Conservation (phyloP, 2,888 invertebrate genomes). For the Dryocosmus kuriphilus region DNA sequence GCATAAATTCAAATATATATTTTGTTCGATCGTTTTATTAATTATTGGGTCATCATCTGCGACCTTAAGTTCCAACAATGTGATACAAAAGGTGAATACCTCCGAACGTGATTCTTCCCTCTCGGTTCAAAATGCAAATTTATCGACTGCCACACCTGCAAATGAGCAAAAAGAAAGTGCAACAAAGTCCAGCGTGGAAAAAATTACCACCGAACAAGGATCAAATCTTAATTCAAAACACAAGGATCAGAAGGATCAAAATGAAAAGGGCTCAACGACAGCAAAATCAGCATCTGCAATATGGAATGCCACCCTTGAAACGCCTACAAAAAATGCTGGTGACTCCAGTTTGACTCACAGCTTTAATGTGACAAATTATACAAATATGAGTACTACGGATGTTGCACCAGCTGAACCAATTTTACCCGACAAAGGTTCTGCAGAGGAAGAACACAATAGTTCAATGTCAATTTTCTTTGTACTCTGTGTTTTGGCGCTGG, state of each 20-base stretch:
- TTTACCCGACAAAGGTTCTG: slow-evolving; percentile 92
- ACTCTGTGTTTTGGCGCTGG: slow-evolving; percentile 94
- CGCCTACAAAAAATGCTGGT: background rate
- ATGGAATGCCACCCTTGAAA: background rate
- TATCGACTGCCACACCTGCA: background rate
- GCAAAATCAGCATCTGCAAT: slow-evolving; percentile 15
- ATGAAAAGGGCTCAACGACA: slow-evolving; percentile 28
- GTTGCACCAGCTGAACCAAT: slow-evolving; percentile 86
- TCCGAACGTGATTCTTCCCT: background rate
- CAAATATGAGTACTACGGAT: slow-evolving; percentile 74
- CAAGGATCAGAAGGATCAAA: background rate
- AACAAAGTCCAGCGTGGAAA: background rate
- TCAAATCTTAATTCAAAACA: background rate
- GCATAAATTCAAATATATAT: background rate
- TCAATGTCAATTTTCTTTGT: slow-evolving; percentile 99
- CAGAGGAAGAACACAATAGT: slow-evolving; percentile 97
- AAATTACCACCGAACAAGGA: background rate
- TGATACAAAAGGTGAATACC: background rate
- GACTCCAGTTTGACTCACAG: slow-evolving; percentile 42
- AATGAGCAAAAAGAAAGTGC: slow-evolving; percentile 15
- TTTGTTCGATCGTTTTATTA: background rate
- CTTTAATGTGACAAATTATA: slow-evolving; percentile 58
- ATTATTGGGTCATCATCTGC: background rate
- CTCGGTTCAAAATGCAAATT: slow-evolving; percentile 4
- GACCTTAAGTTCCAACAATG: background rate